Base-by-base conservation (phyloP, 2,888 invertebrate species). In the Drosophila robusta region DNA sequence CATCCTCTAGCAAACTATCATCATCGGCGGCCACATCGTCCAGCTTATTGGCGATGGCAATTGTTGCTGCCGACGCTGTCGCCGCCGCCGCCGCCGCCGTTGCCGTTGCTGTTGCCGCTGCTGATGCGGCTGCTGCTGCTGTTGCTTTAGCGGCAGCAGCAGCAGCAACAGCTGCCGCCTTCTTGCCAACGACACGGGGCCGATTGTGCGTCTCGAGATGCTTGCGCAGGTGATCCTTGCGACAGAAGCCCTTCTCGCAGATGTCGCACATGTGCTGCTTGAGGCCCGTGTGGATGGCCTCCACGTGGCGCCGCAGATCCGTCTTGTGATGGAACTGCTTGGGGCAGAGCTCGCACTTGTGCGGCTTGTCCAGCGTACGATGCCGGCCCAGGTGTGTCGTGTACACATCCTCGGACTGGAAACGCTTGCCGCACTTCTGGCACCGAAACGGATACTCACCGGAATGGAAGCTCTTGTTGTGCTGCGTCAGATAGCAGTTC, bases 241-340 rank as follows among this genome's bases (percentile, higher is more conserved):
- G 94, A 84, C 97, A 97, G 92, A 98, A 98, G 52, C 97, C 96
- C 92, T 97, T 97, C 69, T 95, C 95, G 92, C 97, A 98, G 71
- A 94, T 94, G 80, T 95, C 94, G 92, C 97, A 98, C 73, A 94
- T 93, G 91, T 95, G 97, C 42, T 97, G 97, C 91, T 97, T 97
- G 87, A 95, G 94, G 50, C 96, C 97, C n/a, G 96, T 96, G 91
- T 97, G 97, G 14, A 90, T 91, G 80, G 96, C 94, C 92, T 97
- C 97, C 94, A 96, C 95, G 93, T 98, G 97, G 74, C 97, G 94
- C 70, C 97, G 94, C 85, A 97, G 93, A 91, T 98, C 97, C 57
- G 97, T 97, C 92, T 97, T 97, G 93, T 97, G 97, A 91, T 97
- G 97, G 92, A 97, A 98, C 87, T 96, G 96, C 91, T 97, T 97